Percentiles rank a stretch among this genome's conserved stretches.
These are phyloP conservation scores for Penaeus chinensis DNA, from an alignment of 1,140 invertebrate genomes.

Conservation along the genomic window DNA sequence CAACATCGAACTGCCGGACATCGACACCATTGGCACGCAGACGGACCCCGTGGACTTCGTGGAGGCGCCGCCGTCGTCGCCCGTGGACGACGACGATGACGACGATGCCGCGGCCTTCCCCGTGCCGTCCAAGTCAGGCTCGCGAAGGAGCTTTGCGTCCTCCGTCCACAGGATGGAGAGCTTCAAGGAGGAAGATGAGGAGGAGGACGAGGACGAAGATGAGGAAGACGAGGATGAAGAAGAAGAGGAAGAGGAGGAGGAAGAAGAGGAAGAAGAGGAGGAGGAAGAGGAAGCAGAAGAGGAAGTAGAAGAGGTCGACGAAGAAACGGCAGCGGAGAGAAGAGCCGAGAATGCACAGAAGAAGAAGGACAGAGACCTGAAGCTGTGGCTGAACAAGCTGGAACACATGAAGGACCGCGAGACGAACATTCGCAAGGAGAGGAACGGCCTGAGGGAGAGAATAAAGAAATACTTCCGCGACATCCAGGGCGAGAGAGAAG, in stretches of 20 bases:
- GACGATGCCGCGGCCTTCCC: constrained; percentile 14
- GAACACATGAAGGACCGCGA: constrained; percentile 58
- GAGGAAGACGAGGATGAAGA: constrained; percentile 47
- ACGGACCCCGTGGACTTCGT: constrained; percentile 56
- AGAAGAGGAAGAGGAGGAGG: constrained; percentile 47
- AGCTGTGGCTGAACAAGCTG: constrained; percentile 53
- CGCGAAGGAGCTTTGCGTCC: constrained; percentile 54
- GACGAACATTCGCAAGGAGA: constrained; percentile 55
- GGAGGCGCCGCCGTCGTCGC: constrained; percentile 32
- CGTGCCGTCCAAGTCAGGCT: constrained; percentile 42
- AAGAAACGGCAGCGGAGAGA: constrained; percentile 44
- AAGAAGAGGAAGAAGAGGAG: constrained; percentile 52
- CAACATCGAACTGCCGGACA: constrained; percentile 61
- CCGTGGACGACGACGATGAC: constrained; percentile 5
- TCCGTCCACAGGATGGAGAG: constrained; percentile 60
- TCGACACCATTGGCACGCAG: constrained; percentile 52
- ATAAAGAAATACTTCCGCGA: constrained; percentile 56
- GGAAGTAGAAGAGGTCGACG: constrained; percentile 34
- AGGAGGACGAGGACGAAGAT: constrained; percentile 32
- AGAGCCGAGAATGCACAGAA: constrained; percentile 35
- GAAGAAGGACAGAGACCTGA: constrained; percentile 53
- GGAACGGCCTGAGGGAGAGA: constrained; percentile 50
- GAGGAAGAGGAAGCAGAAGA: constrained; percentile 41
- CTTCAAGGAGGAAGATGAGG: constrained; percentile 55
- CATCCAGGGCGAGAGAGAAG: constrained; percentile 52